A percentile compares a stretch with the other conserved stretches of the same genome.
phyloP scores from a whole-genome alignment of 2,888 invertebrate genomes.

The Drosophila recens region DNA sequence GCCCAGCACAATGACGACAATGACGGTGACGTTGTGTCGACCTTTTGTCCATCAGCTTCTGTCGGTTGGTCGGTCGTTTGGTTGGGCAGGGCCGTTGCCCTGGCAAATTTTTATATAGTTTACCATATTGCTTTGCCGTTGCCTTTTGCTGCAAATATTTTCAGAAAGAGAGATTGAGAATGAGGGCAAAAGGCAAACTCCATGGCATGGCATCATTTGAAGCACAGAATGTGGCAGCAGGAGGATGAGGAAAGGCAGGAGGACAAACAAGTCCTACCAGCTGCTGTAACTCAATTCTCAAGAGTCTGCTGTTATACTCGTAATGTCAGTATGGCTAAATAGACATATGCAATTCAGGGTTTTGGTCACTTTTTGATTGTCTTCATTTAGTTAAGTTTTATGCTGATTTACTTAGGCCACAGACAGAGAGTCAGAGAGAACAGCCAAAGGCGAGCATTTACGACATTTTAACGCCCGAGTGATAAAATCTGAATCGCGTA shows the following conservation, averaged over 20 bases:
- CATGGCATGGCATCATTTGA: conserved; percentile 69
- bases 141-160: conserved; percentile 67
- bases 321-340: conserved; percentile 58
- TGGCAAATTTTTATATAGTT: conserved; percentile 72
- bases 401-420: conserved; percentile 78
- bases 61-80: conserved; percentile 7
- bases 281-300: conserved; percentile 68
- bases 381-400: conserved; percentile 78
- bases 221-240: conserved; percentile 42
- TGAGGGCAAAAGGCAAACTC: conserved; percentile 71
- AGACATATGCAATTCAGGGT: conserved; percentile 66
- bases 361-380: conserved; percentile 73
- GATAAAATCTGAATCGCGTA: conserved; percentile 68
- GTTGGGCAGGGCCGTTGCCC: conserved; percentile 43
- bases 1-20: conserved; percentile 68
- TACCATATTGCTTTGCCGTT: conserved; percentile 64
- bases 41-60: conserved; percentile 64
- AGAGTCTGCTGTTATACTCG: conserved; percentile 24
- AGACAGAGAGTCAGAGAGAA: conserved; percentile 10
- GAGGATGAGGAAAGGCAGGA: conserved; percentile 31
- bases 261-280: conserved; percentile 46
- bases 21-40: conserved; percentile 69
- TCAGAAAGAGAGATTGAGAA: conserved; percentile 60
- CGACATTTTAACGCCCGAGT: conserved; percentile 66
- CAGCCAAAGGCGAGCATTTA: conserved; percentile 55